Evolutionary conservation across 2,797 vertebrate genomes (phyloP), one percentile per base, ranked within the genome.

Genomic region (Galaxias olidus): DNA sequence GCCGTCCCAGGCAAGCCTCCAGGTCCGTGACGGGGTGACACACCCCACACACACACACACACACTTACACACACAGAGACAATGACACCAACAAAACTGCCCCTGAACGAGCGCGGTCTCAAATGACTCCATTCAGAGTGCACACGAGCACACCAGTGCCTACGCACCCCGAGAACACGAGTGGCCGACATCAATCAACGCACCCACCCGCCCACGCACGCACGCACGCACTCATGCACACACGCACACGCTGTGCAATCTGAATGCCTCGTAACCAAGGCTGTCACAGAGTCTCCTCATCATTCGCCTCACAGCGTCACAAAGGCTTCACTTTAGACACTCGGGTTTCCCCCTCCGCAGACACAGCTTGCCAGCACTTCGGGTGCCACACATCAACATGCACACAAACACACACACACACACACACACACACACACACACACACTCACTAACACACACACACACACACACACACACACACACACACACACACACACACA

Each of bases 41-140:
- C 48, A 59, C 47, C 45, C 63, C 47, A 59, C 52, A 66, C 19
- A 63, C 67, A 68, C 9, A 62, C 19, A 30, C 20, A 44, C 48
- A 52, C 46, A 30, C 61, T 20, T 40, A 50, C 47, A 12, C 44
- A 55, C 56, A 58, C 40, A 48, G 17, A 61, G 60, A 58, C 63
- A 53, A 58, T 45, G 10, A 41, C 42, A 42, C 12, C 10, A 46
- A 30, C 20, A 63, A 60, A 65, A 42, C 65, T 20, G 59, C 10
- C 66, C 9, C 41, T 56, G 51, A 42, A 51, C 9, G n/a, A 14
- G 63, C 63, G 56, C 76, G 60, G 45, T 30, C 10, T 59, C 56
- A 44, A 83, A 74, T 68, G 77, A 50, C 68, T 82, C 77, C 83
- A 88, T 86, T 88, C 77, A 87, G 73, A 86, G 81, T 83, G 61